Evolutionary conservation across 2,797 vertebrate genomes (phyloP), one percentile per base, ranked within the genome.

Genomic region (Catharus ustulatus): DNA sequence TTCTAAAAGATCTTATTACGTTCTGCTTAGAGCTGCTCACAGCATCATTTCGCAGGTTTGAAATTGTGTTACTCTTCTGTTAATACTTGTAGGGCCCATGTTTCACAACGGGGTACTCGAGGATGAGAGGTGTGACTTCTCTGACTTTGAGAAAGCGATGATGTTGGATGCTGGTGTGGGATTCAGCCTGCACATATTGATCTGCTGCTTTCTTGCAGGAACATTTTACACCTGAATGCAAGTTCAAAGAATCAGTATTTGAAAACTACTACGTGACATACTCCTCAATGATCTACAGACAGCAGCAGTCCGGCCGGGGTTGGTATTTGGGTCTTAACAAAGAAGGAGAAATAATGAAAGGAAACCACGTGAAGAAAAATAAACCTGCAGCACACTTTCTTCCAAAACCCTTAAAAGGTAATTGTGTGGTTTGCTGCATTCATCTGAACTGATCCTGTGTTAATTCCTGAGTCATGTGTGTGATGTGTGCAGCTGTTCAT

Each of bases 221-320:
- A 98, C 99, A 99, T 98, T 99, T 99, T 97, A 99, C 99, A 73
- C 98, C 99, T 32, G 99, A 99, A 97, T 99, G 99, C 98, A 99
- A 99, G 98, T 99, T 99, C 98, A 99, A 99, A 98, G 99, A 99
- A 97, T 99, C 99, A 0, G 99, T 99, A 96, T 99, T 99, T 96
- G 99, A 99, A 98, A 99, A 99, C 98, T 99, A 99, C 98, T 99
- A 99, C 2, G 99, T 99, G 98, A 99, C 99, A 3, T 99, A 99
- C 97, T 99, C 99, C 61, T 99, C 99, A 84, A 99, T 99, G 99
- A 99, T 99, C 96, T 99, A 99, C 98, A 98, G 99, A 96, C 99
- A 99, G 97, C 99, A 99, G 96, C 99, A 99, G 96, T 99, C 99
- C 22, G 99, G 99, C 96, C 98, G 99, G 97, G 99, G 99, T 93